Percentiles rank a stretch among this genome's conserved stretches.
These are phyloP conservation scores for Trichonephila clavata DNA, from an alignment of 1,140 invertebrate genomes.

Conservation along the genomic window DNA sequence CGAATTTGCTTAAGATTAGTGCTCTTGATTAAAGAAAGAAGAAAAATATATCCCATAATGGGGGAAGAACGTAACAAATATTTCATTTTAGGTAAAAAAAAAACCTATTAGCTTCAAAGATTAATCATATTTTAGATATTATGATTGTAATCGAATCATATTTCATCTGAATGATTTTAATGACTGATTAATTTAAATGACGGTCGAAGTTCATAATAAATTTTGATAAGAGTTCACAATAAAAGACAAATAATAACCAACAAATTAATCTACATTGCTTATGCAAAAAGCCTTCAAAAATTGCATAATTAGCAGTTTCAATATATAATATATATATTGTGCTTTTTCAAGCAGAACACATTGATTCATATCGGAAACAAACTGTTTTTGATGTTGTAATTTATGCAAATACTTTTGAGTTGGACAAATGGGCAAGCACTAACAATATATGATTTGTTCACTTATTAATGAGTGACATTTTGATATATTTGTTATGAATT, in stretches of 20 bases:
- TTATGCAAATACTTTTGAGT: too few relatives aligned
- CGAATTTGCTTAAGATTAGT: neutral
- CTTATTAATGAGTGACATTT: too few relatives aligned
- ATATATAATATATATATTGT: too few relatives aligned
- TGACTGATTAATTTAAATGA: neutral
- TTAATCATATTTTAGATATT: neutral
- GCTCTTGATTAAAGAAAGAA: constrained; percentile 5
- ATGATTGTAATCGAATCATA: constrained; percentile 16
- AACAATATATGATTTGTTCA: too few relatives aligned
- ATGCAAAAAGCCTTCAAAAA: neutral
- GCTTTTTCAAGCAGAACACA: too few relatives aligned
- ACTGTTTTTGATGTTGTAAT: too few relatives aligned
- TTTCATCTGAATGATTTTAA: neutral
- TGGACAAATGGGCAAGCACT: too few relatives aligned
- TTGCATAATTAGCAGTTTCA: neutral
- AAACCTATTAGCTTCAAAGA: neutral
- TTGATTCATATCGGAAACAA: too few relatives aligned
- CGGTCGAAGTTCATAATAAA: too few relatives aligned
- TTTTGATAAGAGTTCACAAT: too few relatives aligned
- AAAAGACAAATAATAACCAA: neutral
- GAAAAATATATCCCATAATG: constrained; percentile 20
- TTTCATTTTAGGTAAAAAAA: constrained; percentile 7
- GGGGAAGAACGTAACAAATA: neutral
- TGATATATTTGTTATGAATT: too few relatives aligned
- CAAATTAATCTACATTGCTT: neutral